Percentiles rank a stretch among this genome's conserved stretches.
These are phyloP conservation scores for Procambarus clarkii DNA, from an alignment of 1,140 invertebrate genomes.

Conservation along the genomic window DNA sequence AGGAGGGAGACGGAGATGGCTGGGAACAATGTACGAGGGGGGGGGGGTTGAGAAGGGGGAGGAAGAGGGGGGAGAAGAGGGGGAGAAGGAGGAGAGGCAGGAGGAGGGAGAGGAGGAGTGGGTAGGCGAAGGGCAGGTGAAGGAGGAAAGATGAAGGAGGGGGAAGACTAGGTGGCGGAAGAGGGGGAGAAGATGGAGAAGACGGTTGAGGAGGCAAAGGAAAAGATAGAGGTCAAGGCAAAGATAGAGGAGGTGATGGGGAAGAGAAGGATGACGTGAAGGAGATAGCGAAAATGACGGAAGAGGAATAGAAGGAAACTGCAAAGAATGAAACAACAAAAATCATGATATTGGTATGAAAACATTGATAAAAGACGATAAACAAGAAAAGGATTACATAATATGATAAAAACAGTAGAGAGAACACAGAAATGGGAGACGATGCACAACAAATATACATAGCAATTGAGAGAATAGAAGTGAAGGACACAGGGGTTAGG, in stretches of 20 bases:
- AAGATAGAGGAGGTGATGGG: background rate
- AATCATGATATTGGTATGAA: background rate
- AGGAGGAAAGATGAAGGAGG: background rate
- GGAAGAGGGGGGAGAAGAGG: background rate
- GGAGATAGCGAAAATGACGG: background rate
- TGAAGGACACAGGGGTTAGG: background rate
- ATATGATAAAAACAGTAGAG: background rate
- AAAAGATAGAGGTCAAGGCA: background rate
- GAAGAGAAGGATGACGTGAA: background rate
- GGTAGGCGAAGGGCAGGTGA: background rate
- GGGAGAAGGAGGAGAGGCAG: background rate
- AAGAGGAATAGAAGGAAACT: too few species aligned
- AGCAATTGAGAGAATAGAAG: background rate
- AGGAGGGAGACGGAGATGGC: too few species aligned
- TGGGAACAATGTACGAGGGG: too few species aligned
- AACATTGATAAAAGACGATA: background rate
- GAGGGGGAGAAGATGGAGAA: background rate
- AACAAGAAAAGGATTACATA: too few species aligned
- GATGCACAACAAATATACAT: too few species aligned
- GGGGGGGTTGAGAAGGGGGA: too few species aligned
- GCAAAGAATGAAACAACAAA: background rate
- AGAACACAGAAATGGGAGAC: background rate
- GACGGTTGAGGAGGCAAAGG: background rate
- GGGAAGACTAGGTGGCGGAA: background rate
- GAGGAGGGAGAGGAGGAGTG: background rate